These are phyloP conservation scores for Grantiella picta DNA, from an alignment of 2,113 vertebrate genomes.

Conservation along the genomic window DNA sequence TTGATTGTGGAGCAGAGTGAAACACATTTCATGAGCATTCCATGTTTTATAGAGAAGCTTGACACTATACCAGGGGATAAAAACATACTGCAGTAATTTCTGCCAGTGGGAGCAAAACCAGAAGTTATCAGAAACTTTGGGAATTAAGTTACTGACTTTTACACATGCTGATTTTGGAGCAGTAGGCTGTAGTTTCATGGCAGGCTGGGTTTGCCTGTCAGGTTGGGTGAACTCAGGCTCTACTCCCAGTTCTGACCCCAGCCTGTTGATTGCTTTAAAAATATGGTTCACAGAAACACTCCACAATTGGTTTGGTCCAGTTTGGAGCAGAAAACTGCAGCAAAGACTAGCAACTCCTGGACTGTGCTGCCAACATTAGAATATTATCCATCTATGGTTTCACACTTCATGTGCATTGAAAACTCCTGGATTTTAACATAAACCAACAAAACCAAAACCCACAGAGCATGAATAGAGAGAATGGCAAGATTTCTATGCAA, in stretches of 20 bases:
- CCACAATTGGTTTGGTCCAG: background rate
- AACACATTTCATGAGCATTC: background rate
- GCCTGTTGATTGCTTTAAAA: fast-evolving
- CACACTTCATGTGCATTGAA: background rate
- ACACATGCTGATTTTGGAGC: background rate
- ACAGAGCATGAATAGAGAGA: background rate
- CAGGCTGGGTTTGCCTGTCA: background rate
- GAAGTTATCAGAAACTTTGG: background rate
- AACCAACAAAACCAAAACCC: background rate
- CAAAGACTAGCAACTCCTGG: background rate
- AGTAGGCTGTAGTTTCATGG: background rate
- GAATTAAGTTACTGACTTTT: background rate
- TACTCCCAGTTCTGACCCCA: background rate
- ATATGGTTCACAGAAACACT: background rate
- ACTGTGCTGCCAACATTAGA: background rate
- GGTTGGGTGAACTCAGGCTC: background rate
- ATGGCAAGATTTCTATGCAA: background rate
- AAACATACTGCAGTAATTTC: background rate
- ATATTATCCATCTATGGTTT: background rate
- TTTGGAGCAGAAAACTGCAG: background rate
- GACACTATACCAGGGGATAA: background rate
- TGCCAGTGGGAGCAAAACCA: background rate
- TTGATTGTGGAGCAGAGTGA: background rate
- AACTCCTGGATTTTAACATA: background rate
- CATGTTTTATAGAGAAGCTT: background rate